Conservation (phyloP, 2,113 vertebrate genomes). For the Solea solea region DNA sequence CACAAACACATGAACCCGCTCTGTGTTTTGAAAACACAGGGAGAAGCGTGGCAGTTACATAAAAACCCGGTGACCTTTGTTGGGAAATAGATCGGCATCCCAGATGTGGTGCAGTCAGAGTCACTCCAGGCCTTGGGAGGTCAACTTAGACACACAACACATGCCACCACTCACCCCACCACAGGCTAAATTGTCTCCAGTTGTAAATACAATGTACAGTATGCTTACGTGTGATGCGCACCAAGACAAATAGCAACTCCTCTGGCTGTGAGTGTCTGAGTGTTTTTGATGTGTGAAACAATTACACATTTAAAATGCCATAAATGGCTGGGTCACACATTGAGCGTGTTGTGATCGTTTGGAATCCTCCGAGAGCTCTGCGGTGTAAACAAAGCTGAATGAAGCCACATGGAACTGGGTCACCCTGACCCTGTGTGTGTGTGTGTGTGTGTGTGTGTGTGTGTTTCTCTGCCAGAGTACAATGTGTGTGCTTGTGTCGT, state of each 20-base stretch:
- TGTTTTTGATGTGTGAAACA: conserved; percentile 36
- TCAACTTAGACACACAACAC: conserved; percentile 29
- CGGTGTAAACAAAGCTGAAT: conserved; percentile 47
- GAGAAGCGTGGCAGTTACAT: conserved; percentile 57
- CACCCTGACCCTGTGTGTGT: conserved; percentile 39
- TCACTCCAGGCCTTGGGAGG: conserved; percentile 30
- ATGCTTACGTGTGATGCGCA: conserved; percentile 5
- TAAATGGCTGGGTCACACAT: conserved; percentile 26
- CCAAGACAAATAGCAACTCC: conserved; percentile 23
- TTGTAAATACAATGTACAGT: conserved; percentile 37
- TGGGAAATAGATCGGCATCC: conserved; percentile 51
- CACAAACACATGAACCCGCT: conserved; percentile 40
- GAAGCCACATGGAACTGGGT: conserved; percentile 42
- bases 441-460: conserved; percentile 15
- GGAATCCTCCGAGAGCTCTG: conserved; percentile 11
- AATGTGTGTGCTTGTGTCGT: conserved; percentile 14
- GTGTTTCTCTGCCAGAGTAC: conserved; percentile 13
- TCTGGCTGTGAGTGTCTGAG: background rate
- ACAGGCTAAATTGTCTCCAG: conserved; percentile 41
- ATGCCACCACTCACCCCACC: conserved; percentile 6
- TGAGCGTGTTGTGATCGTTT: conserved; percentile 26
- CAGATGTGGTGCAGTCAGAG: conserved; percentile 58
- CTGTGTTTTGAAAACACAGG: conserved; percentile 68
- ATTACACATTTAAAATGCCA: conserved; percentile 31
- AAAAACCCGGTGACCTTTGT: conserved; percentile 52